Evolutionary conservation across 2,113 vertebrate genomes (phyloP).

Genomic region (Trinectes maculatus): DNA sequence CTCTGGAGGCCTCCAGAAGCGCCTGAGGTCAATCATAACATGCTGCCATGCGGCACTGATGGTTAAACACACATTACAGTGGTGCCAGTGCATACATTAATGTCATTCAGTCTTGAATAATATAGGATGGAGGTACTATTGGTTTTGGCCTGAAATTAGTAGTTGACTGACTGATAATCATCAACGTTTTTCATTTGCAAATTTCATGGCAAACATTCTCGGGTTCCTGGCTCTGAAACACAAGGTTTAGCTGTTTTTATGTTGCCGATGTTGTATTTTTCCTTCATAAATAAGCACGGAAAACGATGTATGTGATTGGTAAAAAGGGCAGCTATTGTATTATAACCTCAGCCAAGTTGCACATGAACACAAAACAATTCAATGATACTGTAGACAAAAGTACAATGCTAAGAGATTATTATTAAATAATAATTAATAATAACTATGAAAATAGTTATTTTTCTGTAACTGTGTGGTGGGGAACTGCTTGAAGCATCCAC

Average conservation of each 20-base stretch:
- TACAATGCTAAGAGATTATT: no score
- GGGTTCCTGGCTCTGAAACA: not conserved
- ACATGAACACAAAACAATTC: no score
- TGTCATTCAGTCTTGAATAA: not conserved
- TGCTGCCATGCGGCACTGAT: constrained; percentile 19
- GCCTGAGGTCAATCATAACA: constrained; percentile 50
- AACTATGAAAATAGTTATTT: no score
- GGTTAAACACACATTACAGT: constrained; percentile 15
- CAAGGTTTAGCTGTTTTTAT: not conserved
- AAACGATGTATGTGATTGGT: no score
- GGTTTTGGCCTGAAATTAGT: not conserved
- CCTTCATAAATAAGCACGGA: no score
- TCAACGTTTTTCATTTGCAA: not conserved
- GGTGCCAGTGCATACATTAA: not conserved
- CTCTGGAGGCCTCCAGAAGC: constrained; percentile 8
- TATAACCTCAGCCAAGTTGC: no score
- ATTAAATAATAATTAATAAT: no score
- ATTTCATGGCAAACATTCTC: not conserved
- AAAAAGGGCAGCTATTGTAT: no score
- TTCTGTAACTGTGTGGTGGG: no score
- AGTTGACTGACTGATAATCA: not conserved
- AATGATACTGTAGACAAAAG: no score
- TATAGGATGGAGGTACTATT: not conserved
- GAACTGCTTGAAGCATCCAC: no score
- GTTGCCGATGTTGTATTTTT: not conserved